These are phyloP conservation scores for Peromyscus californicus DNA, from an alignment of 2,113 vertebrate genomes.

Conservation along the genomic window DNA sequence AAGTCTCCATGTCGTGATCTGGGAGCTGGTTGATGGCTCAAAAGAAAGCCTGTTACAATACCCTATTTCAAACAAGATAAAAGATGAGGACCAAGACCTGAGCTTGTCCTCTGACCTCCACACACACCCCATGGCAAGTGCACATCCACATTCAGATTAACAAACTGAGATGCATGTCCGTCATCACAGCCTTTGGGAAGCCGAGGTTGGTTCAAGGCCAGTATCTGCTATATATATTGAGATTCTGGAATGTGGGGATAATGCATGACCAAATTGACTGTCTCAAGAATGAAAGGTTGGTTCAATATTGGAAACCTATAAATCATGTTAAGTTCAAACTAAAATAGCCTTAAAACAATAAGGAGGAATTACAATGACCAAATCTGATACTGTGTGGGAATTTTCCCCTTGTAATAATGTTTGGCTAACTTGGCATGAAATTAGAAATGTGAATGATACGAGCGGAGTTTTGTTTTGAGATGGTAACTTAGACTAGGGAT, in stretches of 20 bases:
- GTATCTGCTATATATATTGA: rapidly evolving
- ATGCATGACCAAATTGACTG: not conserved
- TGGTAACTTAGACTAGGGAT: not conserved
- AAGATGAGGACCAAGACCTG: not conserved
- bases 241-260: not conserved
- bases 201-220: not conserved
- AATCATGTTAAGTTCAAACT: slow-evolving; percentile 24
- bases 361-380: not conserved
- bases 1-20: not conserved
- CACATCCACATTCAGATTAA: not conserved
- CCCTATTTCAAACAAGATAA: not conserved
- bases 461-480: not conserved
- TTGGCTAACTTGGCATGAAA: not conserved
- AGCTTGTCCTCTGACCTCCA: not conserved
- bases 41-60: not conserved
- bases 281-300: not conserved
- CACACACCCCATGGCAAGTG: not conserved
- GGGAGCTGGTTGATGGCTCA: not conserved
- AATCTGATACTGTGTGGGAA: not conserved
- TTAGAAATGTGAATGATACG: not conserved
- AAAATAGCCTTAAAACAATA: not conserved
- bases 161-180: not conserved
- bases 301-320: slow-evolving; percentile 11
- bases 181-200: not conserved
- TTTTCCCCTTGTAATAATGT: not conserved